Evolutionary conservation across 2,888 invertebrate genomes (phyloP), one percentile per base, ranked within the genome.

Genomic region (Patella caerulea): DNA sequence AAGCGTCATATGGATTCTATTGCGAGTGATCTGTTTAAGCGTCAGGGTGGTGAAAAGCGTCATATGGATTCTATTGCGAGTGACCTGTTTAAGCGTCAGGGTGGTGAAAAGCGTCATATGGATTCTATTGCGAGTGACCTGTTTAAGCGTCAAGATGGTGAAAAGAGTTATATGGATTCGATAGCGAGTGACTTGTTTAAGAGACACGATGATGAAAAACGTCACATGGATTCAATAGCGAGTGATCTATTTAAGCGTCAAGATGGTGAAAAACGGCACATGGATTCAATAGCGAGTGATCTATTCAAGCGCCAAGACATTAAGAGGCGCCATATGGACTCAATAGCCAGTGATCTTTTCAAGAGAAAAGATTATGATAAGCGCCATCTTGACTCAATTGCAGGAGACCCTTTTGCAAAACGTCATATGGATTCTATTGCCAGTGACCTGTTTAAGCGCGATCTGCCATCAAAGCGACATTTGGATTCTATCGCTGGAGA

Each of bases 401-500:
- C 71, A n/a, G 71, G 71, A 11, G 71, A 76, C 59, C 55, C 72
- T 11, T 52, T 76, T n/a, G 59, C 71, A 52, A 71, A 72, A 34
- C 19, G 15, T 4, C 24, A 71, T 19, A 55, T 76, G 55, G 76
- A 76, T 45, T 76, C 76, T 14, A 76, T 76, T 24, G 76, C 76
- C n/a, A 45, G 71, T n/a, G 72, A 76, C 52, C 55, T 76, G 1
- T 59, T 72, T 19, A 76, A 76, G 76, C 45, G 69, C 14, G 45
- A 45, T 45, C 45, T 7, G 45, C 9, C 45, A 45, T n/a, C 45
- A 53, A 76, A 76, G 52, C 71, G 71, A 17, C 54, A 55, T 59
- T 52, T 76, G 11, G 76, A 76, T n/a, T 76, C 76, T 2, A 76
- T 76, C 34, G 76, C 76, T 11, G 72, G 76, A 24, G 76, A 76